These are phyloP conservation scores for Tribolium madens DNA, from an alignment of 1,140 invertebrate species.

Conservation along the genomic window DNA sequence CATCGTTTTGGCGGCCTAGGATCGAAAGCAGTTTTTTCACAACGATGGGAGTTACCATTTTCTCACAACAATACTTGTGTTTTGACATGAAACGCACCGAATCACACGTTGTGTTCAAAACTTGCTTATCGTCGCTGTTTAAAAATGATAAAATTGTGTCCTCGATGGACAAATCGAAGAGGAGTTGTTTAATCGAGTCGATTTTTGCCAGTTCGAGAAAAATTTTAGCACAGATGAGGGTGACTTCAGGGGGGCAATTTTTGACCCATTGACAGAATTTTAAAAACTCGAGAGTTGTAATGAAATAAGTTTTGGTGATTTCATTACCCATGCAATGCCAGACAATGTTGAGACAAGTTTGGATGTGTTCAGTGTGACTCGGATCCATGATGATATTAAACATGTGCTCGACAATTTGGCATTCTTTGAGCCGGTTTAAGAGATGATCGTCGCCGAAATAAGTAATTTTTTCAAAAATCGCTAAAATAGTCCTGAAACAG, in stretches of 20 bases:
- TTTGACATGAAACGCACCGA: slow-evolving; percentile 54
- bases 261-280: slow-evolving; percentile 59
- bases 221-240: slow-evolving; percentile 46
- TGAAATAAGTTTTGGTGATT: slow-evolving; percentile 53
- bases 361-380: slow-evolving; percentile 34
- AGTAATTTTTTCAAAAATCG: slow-evolving; percentile 51
- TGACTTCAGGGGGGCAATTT: slow-evolving; percentile 50
- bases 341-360: slow-evolving; percentile 50
- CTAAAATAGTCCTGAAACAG: slow-evolving; percentile 40
- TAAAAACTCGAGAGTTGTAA: slow-evolving; percentile 57
- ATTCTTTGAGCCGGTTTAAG: slow-evolving; percentile 45
- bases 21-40: slow-evolving; percentile 52
- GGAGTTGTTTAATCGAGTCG: slow-evolving; percentile 53
- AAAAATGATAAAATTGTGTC: slow-evolving; percentile 57
- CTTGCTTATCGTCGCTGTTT: slow-evolving; percentile 49
- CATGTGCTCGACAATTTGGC: slow-evolving; percentile 54
- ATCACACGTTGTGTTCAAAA: slow-evolving; percentile 55
- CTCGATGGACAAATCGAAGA: slow-evolving; percentile 59
- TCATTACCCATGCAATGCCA: slow-evolving; percentile 53
- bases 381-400: slow-evolving; percentile 53
- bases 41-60: slow-evolving; percentile 56
- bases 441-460: slow-evolving; percentile 49
- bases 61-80: slow-evolving; percentile 58
- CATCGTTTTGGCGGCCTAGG: slow-evolving; percentile 42
- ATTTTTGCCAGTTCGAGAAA: slow-evolving; percentile 53